Percentiles rank a stretch among this genome's conserved stretches.
These are phyloP conservation scores for Merodon equestris DNA, from an alignment of 2,888 invertebrate species.

Conservation along the genomic window DNA sequence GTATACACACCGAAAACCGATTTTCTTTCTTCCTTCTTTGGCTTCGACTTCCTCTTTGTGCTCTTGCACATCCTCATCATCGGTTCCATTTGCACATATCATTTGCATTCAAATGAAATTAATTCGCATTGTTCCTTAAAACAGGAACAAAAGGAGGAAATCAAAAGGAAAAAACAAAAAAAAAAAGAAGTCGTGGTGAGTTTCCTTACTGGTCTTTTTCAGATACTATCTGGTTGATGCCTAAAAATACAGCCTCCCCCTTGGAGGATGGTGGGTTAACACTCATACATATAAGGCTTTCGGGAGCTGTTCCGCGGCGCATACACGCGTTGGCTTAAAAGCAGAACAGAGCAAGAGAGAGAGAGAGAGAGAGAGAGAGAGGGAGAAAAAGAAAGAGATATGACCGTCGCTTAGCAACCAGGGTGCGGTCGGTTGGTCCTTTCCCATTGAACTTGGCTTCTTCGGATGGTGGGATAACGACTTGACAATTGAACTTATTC, in stretches of 20 bases:
- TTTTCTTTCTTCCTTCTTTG: slow-evolving; percentile 1
- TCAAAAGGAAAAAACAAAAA: slow-evolving; percentile 38
- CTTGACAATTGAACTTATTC: too few species aligned
- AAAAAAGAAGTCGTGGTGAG: slow-evolving; percentile 47
- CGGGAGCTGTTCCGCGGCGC: background rate
- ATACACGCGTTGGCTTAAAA: slow-evolving; percentile 2
- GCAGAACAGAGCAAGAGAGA: slow-evolving; percentile 6
- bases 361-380: background rate
- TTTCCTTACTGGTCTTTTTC: slow-evolving; percentile 18
- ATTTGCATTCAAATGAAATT: slow-evolving; percentile 68
- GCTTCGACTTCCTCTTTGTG: too few species aligned
- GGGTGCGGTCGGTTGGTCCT: slow-evolving; percentile 65
- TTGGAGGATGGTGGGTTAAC: background rate
- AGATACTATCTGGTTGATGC: slow-evolving; percentile 27
- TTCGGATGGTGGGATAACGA: too few species aligned
- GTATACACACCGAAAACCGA: slow-evolving; percentile 12
- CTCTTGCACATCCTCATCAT: background rate
- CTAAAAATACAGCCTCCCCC: slow-evolving; percentile 21
- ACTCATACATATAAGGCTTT: too few species aligned
- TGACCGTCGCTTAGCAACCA: slow-evolving; percentile 66
- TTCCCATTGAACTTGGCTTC: slow-evolving; percentile 63
- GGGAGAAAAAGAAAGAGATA: slow-evolving; percentile 27
- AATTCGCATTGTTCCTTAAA: slow-evolving; percentile 66
- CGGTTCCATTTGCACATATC: slow-evolving; percentile 37
- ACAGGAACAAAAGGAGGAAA: slow-evolving; percentile 36